Conservation (phyloP, 2,113 vertebrate genomes). For the Lagopus muta region DNA sequence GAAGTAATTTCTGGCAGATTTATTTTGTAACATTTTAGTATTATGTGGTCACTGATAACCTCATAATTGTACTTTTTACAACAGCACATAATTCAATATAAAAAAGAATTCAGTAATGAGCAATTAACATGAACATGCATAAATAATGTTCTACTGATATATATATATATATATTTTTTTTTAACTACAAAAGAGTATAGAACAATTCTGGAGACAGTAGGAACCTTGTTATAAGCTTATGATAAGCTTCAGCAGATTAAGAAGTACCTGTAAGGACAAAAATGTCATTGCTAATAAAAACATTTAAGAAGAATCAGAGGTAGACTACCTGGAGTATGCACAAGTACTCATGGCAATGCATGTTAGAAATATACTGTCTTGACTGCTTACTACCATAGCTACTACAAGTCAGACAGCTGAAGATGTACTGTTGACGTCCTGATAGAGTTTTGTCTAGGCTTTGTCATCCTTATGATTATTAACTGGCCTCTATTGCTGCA, state of each 20-base stretch:
- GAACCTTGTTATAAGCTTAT: background rate
- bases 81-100: background rate
- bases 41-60: background rate
- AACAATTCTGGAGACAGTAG: background rate
- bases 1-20: background rate
- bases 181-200: background rate
- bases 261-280: background rate
- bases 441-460: background rate
- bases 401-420: background rate
- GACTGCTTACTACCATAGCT: background rate
- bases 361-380: background rate
- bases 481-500: background rate
- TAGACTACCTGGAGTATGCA: background rate
- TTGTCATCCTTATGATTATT: background rate
- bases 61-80: background rate
- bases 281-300: background rate
- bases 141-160: background rate
- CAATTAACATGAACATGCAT: background rate
- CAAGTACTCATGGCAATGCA: background rate
- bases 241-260: background rate
- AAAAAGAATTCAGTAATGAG: background rate
- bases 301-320: background rate
- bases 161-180: background rate
- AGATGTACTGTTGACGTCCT: background rate
- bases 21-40: background rate